Base-by-base conservation (phyloP, 2,797 vertebrate genomes). In the Lithobates sylvaticus region DNA sequence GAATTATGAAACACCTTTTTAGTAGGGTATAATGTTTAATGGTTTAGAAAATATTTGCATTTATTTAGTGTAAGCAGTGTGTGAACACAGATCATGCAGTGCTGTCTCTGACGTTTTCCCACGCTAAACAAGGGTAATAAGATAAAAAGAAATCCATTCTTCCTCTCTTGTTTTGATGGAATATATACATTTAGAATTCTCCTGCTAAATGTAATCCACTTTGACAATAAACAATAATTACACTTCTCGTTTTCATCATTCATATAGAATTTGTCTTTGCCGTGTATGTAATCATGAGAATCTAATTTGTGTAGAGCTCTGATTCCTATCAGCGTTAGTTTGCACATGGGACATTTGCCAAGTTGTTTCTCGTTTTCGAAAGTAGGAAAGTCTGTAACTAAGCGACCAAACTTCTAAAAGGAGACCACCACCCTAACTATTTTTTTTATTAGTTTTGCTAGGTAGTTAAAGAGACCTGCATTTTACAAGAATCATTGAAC, bases 141-240 rank as follows among this genome's bases (percentile, higher is more conserved):
- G 69, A 72, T 73, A 81, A 73, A 67, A 81, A 81, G 68, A 73
- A 61, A 72, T 67, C 65, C 18, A 29, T 81, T n/a, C 32, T 42
- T 44, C 71, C 23, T 73, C 71, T 44, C 39, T 47, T 36, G 68
- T 54, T 81, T 81, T 81, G 69, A 64, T 72, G 69, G 69, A 61
- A 72, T 72, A 72, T 73, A 61, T 81, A 81, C 68, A 81, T 61
- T 73, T 54, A 73, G 69, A 72, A 42, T 73, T 81, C 79, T 81
- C 79, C 79, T 81, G 79, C 69, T 81, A 64, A 81, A 81, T 81
- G 69, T 81, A 72, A 72, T 81, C 79, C 69, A 64, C 69, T 81
- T 73, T 81, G 54, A 81, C 79, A 81, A 81, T 81, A 81, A 81
- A 81, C 78, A 81, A 73, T 72, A 81, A 81, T 81, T 81, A 81